Percentiles rank a stretch among this genome's conserved stretches.
These are phyloP conservation scores for Carassius gibelio DNA, from an alignment of 2,113 vertebrate genomes.

Conservation along the genomic window DNA sequence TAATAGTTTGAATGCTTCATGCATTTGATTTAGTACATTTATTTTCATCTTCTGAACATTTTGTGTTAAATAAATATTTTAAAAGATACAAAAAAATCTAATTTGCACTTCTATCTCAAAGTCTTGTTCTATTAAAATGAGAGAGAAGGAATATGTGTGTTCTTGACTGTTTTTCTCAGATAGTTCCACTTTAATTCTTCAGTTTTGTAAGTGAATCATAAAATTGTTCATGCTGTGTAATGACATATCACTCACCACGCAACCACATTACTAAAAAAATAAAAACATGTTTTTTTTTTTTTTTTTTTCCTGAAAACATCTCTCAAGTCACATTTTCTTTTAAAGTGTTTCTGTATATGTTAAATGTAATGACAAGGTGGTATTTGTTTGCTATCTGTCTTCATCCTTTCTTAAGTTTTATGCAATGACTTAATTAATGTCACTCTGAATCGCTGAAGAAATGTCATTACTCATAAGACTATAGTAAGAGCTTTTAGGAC, in stretches of 20 bases:
- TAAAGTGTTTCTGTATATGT: background rate
- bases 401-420: background rate
- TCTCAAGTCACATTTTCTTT: background rate
- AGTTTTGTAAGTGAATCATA: slow-evolving; percentile 63
- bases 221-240: slow-evolving; percentile 66
- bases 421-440: background rate
- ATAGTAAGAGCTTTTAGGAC: slow-evolving; percentile 1
- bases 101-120: slow-evolving; percentile 26
- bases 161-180: slow-evolving; percentile 27
- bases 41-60: background rate
- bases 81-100: background rate
- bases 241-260: slow-evolving; percentile 61
- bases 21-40: background rate
- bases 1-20: background rate
- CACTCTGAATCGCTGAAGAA: background rate
- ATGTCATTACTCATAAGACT: background rate
- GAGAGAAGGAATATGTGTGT: background rate
- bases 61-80: background rate
- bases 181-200: slow-evolving; percentile 61
- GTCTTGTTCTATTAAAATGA: background rate
- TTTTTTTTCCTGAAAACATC: background rate
- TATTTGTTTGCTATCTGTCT: background rate
- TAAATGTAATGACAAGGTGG: background rate
- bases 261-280: slow-evolving; percentile 60
- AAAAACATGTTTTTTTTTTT: background rate